phyloP scores from a whole-genome alignment of 2,113 vertebrate genomes.

The Columba livia region DNA sequence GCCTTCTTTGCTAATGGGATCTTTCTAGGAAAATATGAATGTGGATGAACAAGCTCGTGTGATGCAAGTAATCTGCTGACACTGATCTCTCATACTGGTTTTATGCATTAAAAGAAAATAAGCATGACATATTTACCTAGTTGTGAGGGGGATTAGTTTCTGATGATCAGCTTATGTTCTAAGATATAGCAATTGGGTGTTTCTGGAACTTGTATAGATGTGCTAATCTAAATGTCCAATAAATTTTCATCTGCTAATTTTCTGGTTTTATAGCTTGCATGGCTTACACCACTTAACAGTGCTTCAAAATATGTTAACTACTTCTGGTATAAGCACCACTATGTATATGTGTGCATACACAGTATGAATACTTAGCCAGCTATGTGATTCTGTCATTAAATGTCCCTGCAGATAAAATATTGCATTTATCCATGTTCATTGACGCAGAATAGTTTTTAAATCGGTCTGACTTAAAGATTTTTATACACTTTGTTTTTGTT shows the following conservation, averaged over 20 bases:
- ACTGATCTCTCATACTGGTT: neutral
- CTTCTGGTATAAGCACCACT: neutral
- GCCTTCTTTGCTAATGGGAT: neutral
- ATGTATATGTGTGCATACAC: neutral
- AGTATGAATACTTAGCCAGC: neutral
- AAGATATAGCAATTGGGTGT: neutral
- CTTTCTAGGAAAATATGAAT: neutral
- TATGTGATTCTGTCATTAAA: neutral
- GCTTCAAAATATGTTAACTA: neutral
- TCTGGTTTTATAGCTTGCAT: neutral
- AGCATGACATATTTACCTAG: neutral
- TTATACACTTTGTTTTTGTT: neutral
- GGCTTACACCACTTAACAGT: neutral
- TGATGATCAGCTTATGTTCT: neutral
- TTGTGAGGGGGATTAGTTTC: neutral
- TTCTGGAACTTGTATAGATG: neutral
- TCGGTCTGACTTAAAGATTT: neutral
- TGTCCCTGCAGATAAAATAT: neutral
- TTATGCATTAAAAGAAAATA: neutral
- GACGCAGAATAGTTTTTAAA: neutral
- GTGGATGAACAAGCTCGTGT: neutral
- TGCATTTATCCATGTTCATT: neutral
- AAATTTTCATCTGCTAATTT: neutral
- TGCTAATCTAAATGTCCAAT: neutral
- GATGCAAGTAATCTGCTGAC: neutral